Evolutionary conservation across 30 jellyfish, hydroid and myxozoan genomes (phyloP).

Genomic region (Mastigias papua): DNA sequence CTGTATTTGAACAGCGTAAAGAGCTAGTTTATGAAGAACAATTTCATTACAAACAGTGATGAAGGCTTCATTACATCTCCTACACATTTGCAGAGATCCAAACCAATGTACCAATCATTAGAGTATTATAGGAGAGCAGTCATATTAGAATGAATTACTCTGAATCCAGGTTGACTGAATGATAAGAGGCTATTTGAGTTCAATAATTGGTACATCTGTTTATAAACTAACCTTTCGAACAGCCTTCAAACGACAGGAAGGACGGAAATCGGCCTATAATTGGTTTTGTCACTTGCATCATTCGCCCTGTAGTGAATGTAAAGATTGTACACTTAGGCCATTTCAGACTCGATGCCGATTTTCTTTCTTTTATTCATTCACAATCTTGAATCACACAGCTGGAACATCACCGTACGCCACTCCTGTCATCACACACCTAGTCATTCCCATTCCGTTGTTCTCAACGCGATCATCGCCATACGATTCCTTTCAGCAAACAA

Average conservation of each 20-base stretch:
- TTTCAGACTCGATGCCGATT: too few relatives aligned
- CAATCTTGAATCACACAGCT: too few relatives aligned
- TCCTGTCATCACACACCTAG: too few relatives aligned
- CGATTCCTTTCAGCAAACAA: too few relatives aligned
- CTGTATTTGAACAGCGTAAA: not conserved
- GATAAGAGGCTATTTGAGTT: not conserved
- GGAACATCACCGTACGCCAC: too few relatives aligned
- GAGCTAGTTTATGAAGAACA: not conserved
- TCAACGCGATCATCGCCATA: too few relatives aligned
- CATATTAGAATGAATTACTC: not conserved
- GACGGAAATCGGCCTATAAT: too few relatives aligned
- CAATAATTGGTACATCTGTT: not conserved
- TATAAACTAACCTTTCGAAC: not conserved
- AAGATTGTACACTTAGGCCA: too few relatives aligned
- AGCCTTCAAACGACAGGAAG: too few relatives aligned
- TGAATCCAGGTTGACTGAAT: not conserved
- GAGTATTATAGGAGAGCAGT: not conserved
- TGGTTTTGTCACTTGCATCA: not conserved
- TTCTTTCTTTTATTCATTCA: too few relatives aligned
- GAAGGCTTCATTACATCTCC: not conserved
- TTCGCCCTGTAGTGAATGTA: not conserved
- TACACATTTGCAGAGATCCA: not conserved
- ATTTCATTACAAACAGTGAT: not conserved
- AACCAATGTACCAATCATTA: not conserved
- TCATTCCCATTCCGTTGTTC: too few relatives aligned